phyloP scores from a whole-genome alignment of 92 coral and sea anemone species.

The Epizoanthus stellaris region DNA sequence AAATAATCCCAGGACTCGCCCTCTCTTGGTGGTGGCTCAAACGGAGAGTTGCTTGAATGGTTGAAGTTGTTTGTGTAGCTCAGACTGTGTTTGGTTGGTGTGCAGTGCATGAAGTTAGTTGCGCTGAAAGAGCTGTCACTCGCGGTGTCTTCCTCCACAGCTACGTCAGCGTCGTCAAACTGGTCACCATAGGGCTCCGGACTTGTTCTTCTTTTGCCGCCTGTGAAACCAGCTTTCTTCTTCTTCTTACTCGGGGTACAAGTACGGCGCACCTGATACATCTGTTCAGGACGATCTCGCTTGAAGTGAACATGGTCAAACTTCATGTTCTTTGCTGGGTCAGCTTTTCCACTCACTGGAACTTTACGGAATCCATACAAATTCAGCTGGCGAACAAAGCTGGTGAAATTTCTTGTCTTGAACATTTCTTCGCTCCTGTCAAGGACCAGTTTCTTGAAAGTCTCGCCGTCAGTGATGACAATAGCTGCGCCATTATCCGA shows the following conservation, averaged over 20 bases:
- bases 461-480: constrained; percentile 98
- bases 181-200: constrained; percentile 71
- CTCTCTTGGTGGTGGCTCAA: constrained; percentile 63
- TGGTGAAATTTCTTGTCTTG: constrained; percentile 97
- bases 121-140: constrained; percentile 48
- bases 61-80: constrained; percentile 51
- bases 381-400: constrained; percentile 98
- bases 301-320: constrained; percentile 92
- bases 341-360: constrained; percentile 97
- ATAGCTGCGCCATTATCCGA: constrained; percentile 92
- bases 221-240: constrained; percentile 58
- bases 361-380: constrained; percentile 94
- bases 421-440: constrained; percentile 99
- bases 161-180: constrained; percentile 67
- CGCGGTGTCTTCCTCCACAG: constrained; percentile 56
- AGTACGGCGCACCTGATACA: constrained; percentile 95
- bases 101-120: constrained; percentile 22
- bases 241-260: constrained; percentile 91
- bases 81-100: constrained; percentile 39
- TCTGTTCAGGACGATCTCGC: constrained; percentile 91
- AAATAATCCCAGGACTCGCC: constrained; percentile 75
- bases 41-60: constrained; percentile 59
- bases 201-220: constrained; percentile 60
- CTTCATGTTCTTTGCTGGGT: constrained; percentile 98
- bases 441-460: constrained; percentile 93